Evolutionary conservation across 2,888 invertebrate species (phyloP).

Genomic region (Sphecodes monilicornis): DNA sequence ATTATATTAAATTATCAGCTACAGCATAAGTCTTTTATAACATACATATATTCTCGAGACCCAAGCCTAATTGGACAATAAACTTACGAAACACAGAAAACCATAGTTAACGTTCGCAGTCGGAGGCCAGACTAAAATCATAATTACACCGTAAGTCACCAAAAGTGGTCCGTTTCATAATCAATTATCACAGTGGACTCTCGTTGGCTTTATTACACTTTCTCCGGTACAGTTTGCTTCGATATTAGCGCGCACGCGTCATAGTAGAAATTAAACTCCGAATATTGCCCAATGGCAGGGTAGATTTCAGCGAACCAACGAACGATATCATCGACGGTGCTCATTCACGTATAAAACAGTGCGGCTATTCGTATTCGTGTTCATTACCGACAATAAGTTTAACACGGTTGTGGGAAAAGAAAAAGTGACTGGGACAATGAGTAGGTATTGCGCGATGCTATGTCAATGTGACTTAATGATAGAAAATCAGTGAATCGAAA

Average conservation of each 20-base stretch:
- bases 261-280: slow-evolving; percentile 41
- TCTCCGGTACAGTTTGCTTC: slow-evolving; percentile 38
- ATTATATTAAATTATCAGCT: slow-evolving; percentile 1
- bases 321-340: slow-evolving; percentile 42
- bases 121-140: not conserved
- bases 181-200: slow-evolving; percentile 39
- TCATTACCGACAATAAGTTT: not conserved
- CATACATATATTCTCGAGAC: not conserved
- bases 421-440: slow-evolving; percentile 16
- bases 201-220: slow-evolving; percentile 50
- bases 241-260: slow-evolving; percentile 21
- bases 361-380: not conserved
- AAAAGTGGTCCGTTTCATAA: slow-evolving; percentile 30
- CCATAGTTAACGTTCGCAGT: not conserved
- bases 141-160: not conserved
- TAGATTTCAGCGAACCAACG: slow-evolving; percentile 33
- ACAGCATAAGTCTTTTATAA: not conserved
- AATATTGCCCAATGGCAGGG: slow-evolving; percentile 47
- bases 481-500: slow-evolving; percentile 15
- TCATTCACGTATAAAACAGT: slow-evolving; percentile 32
- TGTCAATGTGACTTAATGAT: slow-evolving; percentile 22
- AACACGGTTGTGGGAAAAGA: slow-evolving; percentile 11
- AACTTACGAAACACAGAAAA: not conserved
- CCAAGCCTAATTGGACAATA: not conserved
- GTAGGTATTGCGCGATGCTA: slow-evolving; percentile 15